Base-by-base conservation (phyloP, 2,888 invertebrate species). In the Macrophya alboannulata region DNA sequence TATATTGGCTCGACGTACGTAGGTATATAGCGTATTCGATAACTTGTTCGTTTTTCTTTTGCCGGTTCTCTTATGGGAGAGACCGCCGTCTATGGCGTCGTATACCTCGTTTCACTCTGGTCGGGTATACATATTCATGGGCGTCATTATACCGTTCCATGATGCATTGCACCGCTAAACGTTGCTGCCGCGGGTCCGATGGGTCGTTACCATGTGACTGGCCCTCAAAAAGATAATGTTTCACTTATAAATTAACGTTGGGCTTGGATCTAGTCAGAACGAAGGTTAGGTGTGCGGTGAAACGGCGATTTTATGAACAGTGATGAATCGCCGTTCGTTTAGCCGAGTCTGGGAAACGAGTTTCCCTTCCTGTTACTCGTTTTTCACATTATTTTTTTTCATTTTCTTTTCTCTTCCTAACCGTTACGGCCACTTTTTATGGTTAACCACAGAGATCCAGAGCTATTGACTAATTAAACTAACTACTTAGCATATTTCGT, bases 161-260 rank as follows among this genome's bases (percentile, higher is more conserved):
- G 91, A 91, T 91, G 90, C 91, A 91, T 88, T 91, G 90, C 89
- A 89, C 89, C 90, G 91, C 90, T 91, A 91, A 91, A 91, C 91
- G 91, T 89, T 91, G 89, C 89, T 89, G 89, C 87, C 89, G 77
- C 77, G 17, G 51, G 77, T 81, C 43, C 59, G 59, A 62, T 81
- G 81, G 81, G 59, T 81, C 81, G 62, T 81, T 81, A 62, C 81
- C 43, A 62, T 62, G 62, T 62, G 81, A 81, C 81, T 62, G 81
- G 81, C 62, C 59, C 81, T 81, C 81, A 62, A 31, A 81, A 81
- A 81, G 59, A 81, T 81, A 62, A 81, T 81, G 84, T 84, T 86
- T 87, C 87, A 85, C 89, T 89, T 89, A 89, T 89, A 88, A 89
- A 89, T 89, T 88, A 81, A 81, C 62, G 62, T 21, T 40, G 59